A percentile compares a stretch with the other conserved stretches of the same genome.
Conservation (phyloP, 1,140 invertebrate species). For the Heliconius hermathena region DNA sequence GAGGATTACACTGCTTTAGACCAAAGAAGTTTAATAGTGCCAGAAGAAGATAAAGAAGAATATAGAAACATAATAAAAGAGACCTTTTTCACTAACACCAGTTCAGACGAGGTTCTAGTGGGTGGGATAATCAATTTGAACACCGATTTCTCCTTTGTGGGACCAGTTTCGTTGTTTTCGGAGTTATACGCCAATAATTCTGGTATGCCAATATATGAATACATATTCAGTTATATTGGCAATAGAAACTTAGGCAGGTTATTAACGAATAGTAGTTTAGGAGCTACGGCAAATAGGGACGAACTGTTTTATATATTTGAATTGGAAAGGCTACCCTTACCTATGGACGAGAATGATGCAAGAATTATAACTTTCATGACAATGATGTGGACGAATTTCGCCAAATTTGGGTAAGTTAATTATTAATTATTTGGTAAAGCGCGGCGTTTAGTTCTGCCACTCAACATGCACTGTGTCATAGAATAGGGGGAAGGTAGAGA, state of each 20-base stretch:
- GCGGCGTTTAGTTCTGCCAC: neutral
- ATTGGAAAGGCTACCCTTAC: slow-evolving; percentile 61
- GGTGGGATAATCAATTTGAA: slow-evolving; percentile 71
- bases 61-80: slow-evolving; percentile 58
- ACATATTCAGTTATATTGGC: slow-evolving; percentile 69
- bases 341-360: slow-evolving; percentile 69
- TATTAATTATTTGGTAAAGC: neutral
- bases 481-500: too few relatives aligned
- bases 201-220: slow-evolving; percentile 55
- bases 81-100: slow-evolving; percentile 63
- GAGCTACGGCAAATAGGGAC: slow-evolving; percentile 62
- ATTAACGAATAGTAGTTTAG: slow-evolving; percentile 66
- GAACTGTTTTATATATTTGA: slow-evolving; percentile 74
- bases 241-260: slow-evolving; percentile 68
- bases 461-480: too few relatives aligned
- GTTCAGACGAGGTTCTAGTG: slow-evolving; percentile 59
- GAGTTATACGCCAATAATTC: slow-evolving; percentile 64
- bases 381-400: slow-evolving; percentile 79
- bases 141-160: slow-evolving; percentile 67
- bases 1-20: slow-evolving; percentile 67
- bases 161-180: slow-evolving; percentile 62
- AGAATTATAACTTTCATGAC: slow-evolving; percentile 71
- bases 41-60: slow-evolving; percentile 55
- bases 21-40: slow-evolving; percentile 55
- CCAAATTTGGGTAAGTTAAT: slow-evolving; percentile 69